Base-by-base conservation (phyloP, 2,797 vertebrate genomes). In the Brachyalestes nurse region DNA sequence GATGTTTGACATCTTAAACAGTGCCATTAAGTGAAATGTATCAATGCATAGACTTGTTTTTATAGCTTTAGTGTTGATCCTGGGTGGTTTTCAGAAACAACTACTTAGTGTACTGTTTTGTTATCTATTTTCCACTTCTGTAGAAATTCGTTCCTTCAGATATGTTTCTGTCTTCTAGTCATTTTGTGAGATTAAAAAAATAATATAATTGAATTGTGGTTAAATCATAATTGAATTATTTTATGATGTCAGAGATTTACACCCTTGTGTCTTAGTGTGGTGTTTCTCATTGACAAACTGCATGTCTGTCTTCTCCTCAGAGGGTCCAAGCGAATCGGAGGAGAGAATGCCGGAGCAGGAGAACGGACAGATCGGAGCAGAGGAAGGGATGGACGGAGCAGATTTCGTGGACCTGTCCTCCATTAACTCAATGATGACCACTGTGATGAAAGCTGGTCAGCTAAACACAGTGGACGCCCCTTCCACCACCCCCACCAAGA, bases 351-450 rank as follows among this genome's bases (percentile, higher is more conserved):
- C 0, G 69, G 71, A 62, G 83, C 60, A 57, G 74, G 58, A 51
- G 72, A 55, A 81, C 4, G 51, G 23, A n/a, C 70, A 70, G 69
- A 16, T 79, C 0, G 75, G 76, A 51, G 90, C 9, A 45, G 82
- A 75, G 12, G 66, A 13, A 69, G 78, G 75, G 47, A 82, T 82
- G 61, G 80, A 86, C 14, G 75, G 55, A 21, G 88, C 91, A 80
- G 94, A 95, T 84, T 94, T 93, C 61, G 93, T 92, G 42, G 97
- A 98, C 89, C 89, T 97, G 87, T 96, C 97, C 83, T 95, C 96
- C 88, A 95, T 97, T 87, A 96, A 96, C 19, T 95, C 95, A 88
- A 97, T 97, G 95, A 98, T 99, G 97, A 96, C 95, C 78, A 94
- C 96, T 0, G 96, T 98, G 83, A 97, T 97, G 97, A 96, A 91